Evolutionary conservation across 2,888 invertebrate species (phyloP).

Genomic region (Drosophila eohydei): DNA sequence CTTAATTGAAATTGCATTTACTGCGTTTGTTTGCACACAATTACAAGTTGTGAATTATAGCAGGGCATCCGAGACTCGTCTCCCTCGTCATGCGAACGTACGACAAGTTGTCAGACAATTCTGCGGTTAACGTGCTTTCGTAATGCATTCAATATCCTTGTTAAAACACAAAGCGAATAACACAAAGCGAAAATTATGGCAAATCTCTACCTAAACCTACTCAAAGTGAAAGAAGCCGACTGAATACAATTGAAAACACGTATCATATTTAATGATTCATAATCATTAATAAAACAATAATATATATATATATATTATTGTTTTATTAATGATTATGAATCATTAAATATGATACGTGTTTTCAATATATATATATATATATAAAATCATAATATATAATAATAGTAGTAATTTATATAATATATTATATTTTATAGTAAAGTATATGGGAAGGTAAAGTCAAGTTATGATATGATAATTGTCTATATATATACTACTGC

Average conservation of each 20-base stretch:
- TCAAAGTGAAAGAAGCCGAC: background rate
- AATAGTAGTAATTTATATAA: too few species aligned
- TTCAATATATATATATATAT: too few species aligned
- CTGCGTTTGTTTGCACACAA: constrained; percentile 75
- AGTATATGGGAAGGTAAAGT: too few species aligned
- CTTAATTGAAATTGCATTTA: constrained; percentile 77
- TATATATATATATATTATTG: too few species aligned
- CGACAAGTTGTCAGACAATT: constrained; percentile 37
- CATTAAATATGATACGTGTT: too few species aligned
- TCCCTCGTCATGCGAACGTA: constrained; percentile 57
- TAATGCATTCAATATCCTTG: background rate
- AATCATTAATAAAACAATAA: background rate
- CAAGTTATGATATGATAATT: too few species aligned
- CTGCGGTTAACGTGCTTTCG: constrained; percentile 35
- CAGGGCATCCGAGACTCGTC: constrained; percentile 39
- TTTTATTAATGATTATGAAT: too few species aligned
- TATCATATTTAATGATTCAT: background rate
- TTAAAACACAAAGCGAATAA: background rate
- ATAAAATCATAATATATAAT: too few species aligned
- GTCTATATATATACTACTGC: too few species aligned
- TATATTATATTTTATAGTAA: too few species aligned
- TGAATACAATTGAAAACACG: background rate
- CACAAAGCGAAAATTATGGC: too few species aligned
- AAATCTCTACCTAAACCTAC: background rate
- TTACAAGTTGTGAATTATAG: constrained; percentile 53